These are phyloP conservation scores for Ispidina lecontei DNA, from an alignment of 2,797 vertebrate genomes.

Conservation along the genomic window DNA sequence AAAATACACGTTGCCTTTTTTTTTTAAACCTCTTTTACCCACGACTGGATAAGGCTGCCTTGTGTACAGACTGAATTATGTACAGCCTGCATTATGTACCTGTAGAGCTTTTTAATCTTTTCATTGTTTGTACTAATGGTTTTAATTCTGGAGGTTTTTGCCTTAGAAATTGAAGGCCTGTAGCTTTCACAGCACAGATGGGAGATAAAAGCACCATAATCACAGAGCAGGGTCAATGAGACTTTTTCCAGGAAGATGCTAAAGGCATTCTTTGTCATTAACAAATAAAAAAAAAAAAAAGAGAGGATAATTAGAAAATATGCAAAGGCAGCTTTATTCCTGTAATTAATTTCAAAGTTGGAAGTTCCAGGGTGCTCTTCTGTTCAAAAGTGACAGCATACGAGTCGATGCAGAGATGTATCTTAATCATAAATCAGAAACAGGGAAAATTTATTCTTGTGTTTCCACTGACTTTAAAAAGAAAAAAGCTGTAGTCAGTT, in stretches of 20 bases:
- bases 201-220: constrained; percentile 60
- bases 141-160: constrained; percentile 25
- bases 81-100: not conserved
- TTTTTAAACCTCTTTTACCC: not conserved
- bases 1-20: not conserved
- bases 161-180: constrained; percentile 13
- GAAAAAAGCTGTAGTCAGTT: not conserved
- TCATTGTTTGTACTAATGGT: constrained; percentile 7
- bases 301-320: constrained; percentile 61
- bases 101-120: not conserved
- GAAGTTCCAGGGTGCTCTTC: constrained; percentile 40
- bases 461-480: constrained; percentile 5
- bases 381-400: constrained; percentile 37
- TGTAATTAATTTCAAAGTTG: constrained; percentile 63
- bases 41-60: not conserved
- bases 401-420: not conserved
- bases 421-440: constrained; percentile 51
- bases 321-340: constrained; percentile 59
- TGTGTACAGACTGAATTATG: not conserved
- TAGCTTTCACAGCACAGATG: constrained; percentile 65
- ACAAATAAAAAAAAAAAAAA: constrained; percentile 70
- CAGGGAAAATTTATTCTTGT: constrained; percentile 2
- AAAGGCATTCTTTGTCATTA: constrained; percentile 64
- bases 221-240: constrained; percentile 52
- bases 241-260: constrained; percentile 59